Base-by-base conservation (phyloP, 2,888 invertebrate genomes). In the Pollenia amentaria region DNA sequence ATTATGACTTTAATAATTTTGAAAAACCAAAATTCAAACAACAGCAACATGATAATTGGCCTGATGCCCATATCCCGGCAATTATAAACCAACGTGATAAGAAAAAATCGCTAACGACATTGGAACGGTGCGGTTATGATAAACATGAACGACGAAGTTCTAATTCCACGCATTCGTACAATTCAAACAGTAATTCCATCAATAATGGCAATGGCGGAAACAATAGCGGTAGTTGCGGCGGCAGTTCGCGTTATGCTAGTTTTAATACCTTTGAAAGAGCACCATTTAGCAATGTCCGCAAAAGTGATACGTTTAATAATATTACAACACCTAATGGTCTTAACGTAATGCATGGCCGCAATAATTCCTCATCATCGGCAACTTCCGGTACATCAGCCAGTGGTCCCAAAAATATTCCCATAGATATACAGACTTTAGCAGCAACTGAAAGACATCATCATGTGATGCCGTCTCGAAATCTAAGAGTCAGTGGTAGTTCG, bases 11-110 rank as follows among this genome's bases (percentile, higher is more conserved):
- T 88, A 95, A 95, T 65, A 94, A 94, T 87, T 94, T 95, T 88
- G 96, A 96, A 88, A 94, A 96, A 51, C 95, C 95, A 3, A 94
- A 94, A 80, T 94, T 94, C 87, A 90, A 67, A 60, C 65, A 78
- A 57, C 84, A 78, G 44, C 16, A 73, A 12, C 57, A 65, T 16
- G 90, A 91, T 42, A 89, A 88, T 67, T 90, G 90, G 89, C 85
- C 89, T 1, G 90, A 90, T 10, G 73, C 78, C 8, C 72, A 73
- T 67, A 84, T 84, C 1, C 78, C 72, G 14, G 67, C 78, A 38
- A 65, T 84, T 38, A 18, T 78, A 38, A 78, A 65, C 42, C 78
- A 78, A 73, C 84, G 78, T 72, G 84, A 84, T 84, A 88, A 88
- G 4, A 90, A 89, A 84, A 73, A 86, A 65, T 62, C 84, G 38